Conservation (phyloP, 2,797 vertebrate genomes). For the Acrocephalus scirpaceus region DNA sequence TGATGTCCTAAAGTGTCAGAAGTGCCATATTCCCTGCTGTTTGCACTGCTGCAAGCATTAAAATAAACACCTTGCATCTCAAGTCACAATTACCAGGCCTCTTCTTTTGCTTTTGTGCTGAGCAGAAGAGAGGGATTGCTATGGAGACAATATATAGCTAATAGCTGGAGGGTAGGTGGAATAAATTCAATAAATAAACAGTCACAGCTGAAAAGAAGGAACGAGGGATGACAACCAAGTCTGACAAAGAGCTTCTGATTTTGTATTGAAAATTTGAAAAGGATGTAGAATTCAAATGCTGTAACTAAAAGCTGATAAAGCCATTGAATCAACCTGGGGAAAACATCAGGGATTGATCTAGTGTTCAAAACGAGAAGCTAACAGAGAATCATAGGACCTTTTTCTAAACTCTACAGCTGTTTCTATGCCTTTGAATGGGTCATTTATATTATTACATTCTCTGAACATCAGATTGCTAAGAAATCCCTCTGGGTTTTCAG, state of each 20-base stretch:
- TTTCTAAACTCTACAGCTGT: neutral
- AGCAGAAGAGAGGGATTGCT: constrained; percentile 50
- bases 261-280: constrained; percentile 32
- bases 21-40: neutral
- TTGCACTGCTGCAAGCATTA: constrained; percentile 23
- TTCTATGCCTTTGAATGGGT: constrained; percentile 1
- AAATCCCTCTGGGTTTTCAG: constrained; percentile 1
- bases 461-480: neutral
- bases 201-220: constrained; percentile 36
- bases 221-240: neutral
- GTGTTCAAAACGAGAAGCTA: neutral
- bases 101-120: constrained; percentile 28
- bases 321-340: neutral
- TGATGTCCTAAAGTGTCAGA: constrained; percentile 6
- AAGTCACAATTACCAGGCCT: constrained; percentile 44
- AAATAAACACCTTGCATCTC: constrained; percentile 52
- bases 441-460: neutral
- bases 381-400: neutral
- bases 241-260: constrained; percentile 51
- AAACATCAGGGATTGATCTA: neutral
- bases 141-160: constrained; percentile 64
- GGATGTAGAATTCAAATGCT: constrained; percentile 9
- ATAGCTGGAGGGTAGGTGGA: constrained; percentile 61
- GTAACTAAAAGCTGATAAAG: constrained; percentile 16
- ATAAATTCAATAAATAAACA: constrained; percentile 70